Evolutionary conservation across 1,140 invertebrate species (phyloP).

Genomic region (Euwallacea similis): DNA sequence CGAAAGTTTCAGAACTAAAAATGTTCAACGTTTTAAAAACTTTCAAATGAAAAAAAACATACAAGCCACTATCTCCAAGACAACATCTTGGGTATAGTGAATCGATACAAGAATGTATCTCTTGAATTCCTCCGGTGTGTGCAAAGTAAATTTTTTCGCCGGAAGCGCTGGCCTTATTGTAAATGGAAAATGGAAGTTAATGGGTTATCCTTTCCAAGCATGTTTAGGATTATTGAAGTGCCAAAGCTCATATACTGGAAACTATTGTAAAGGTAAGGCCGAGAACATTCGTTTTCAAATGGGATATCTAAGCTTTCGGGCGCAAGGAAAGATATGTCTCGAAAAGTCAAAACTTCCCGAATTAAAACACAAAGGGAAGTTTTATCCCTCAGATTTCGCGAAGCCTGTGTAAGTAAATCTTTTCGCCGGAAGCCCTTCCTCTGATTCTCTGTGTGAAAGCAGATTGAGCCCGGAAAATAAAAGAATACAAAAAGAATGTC

Average conservation of each 20-base stretch:
- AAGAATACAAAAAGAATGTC: conserved; percentile 4
- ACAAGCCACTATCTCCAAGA: conserved; percentile 9
- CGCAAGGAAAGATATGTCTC: neutral
- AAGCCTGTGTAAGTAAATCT: conserved; percentile 10
- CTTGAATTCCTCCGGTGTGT: neutral
- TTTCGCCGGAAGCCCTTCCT: conserved; percentile 16
- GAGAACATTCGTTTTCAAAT: neutral
- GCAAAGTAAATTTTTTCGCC: neutral
- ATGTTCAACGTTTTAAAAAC: neutral
- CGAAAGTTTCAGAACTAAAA: too few relatives aligned
- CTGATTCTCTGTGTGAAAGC: neutral
- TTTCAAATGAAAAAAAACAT: conserved; percentile 2
- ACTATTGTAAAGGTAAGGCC: neutral
- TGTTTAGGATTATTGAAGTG: too few relatives aligned
- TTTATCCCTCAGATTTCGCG: conserved; percentile 1
- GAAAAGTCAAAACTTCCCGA: neutral
- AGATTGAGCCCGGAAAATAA: conserved; percentile 1
- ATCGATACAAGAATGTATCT: conserved; percentile 13
- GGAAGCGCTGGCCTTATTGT: conserved; percentile 1
- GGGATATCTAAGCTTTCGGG: neutral
- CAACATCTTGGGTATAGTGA: conserved; percentile 10
- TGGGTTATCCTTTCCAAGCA: neutral
- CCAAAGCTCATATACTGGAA: too few relatives aligned
- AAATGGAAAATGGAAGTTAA: conserved; percentile 3
- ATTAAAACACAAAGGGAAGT: neutral